phyloP scores from a whole-genome alignment of 2,888 invertebrate species.

The Melangyna quadrimaculata region DNA sequence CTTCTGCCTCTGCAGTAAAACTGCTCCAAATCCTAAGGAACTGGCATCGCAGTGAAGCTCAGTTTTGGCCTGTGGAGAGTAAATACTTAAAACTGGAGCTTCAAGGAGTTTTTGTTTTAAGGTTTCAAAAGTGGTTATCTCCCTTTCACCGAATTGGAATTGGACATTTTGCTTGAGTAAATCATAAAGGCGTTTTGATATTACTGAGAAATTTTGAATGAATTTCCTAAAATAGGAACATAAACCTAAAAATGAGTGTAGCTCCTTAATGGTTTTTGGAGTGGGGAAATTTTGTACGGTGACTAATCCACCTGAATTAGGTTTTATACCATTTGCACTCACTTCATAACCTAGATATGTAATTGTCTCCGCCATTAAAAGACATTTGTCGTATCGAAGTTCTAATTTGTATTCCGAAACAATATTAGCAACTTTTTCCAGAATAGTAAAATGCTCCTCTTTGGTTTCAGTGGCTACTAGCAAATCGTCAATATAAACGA shows the following conservation, averaged over 20 bases:
- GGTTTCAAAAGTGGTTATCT: conserved; percentile 17
- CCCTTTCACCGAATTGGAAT: neutral
- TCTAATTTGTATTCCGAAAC: too few species aligned
- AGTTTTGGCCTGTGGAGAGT: neutral
- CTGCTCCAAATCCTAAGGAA: conserved; percentile 58
- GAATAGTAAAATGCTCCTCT: too few species aligned
- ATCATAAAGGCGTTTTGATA: conserved; percentile 11
- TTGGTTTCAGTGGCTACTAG: too few species aligned
- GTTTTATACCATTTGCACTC: conserved; percentile 5
- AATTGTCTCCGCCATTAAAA: too few species aligned
- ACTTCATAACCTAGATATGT: conserved; percentile 29
- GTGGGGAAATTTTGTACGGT: neutral
- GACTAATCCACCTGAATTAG: neutral
- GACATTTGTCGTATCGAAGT: too few species aligned
- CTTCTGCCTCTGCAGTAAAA: neutral
- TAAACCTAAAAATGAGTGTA: conserved; percentile 27
- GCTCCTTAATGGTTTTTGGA: conserved; percentile 10
- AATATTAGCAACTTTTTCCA: too few species aligned
- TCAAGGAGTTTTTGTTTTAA: conserved; percentile 43
- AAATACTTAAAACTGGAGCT: conserved; percentile 67
- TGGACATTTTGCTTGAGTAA: neutral
- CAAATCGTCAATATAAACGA: conserved; percentile 9
- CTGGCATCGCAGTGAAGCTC: conserved; percentile 7
- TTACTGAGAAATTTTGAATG: conserved; percentile 7
- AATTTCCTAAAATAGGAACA: neutral